phyloP scores from a whole-genome alignment of 2,797 vertebrate genomes.

The Adelosebastes latens region DNA sequence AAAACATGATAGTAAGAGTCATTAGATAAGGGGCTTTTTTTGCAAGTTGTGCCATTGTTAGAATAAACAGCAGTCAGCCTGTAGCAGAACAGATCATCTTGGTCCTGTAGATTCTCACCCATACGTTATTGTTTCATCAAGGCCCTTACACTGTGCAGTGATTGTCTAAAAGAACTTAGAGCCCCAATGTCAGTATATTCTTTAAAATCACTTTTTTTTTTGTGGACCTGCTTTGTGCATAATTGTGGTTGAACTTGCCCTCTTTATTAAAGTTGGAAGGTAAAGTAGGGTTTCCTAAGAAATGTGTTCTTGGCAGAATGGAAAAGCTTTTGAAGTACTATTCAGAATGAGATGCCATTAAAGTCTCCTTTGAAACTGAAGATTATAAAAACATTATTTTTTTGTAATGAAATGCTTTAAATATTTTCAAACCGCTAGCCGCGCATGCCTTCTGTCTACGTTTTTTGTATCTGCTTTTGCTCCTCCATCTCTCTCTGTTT shows the following conservation, averaged over 20 bases:
- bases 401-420: slow-evolving; percentile 2
- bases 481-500: slow-evolving; percentile 5
- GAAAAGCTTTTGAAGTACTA: slow-evolving; percentile 11
- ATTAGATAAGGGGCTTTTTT: slow-evolving; percentile 60
- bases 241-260: not conserved
- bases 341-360: slow-evolving; percentile 28
- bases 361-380: slow-evolving; percentile 42
- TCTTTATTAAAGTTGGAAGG: slow-evolving; percentile 1
- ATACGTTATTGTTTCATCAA: slow-evolving; percentile 15
- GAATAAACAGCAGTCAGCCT: slow-evolving; percentile 53
- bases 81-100: slow-evolving; percentile 33
- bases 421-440: not conserved
- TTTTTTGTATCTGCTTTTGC: slow-evolving; percentile 10
- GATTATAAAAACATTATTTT: slow-evolving; percentile 29
- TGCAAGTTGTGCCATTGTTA: slow-evolving; percentile 51
- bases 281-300: slow-evolving; percentile 19
- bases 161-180: slow-evolving; percentile 15
- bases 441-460: not conserved
- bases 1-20: slow-evolving; percentile 65
- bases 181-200: slow-evolving; percentile 32
- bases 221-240: slow-evolving; percentile 14
- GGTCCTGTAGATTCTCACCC: slow-evolving; percentile 19
- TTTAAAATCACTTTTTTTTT: slow-evolving; percentile 26
- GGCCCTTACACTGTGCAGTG: not conserved
- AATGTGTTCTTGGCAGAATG: slow-evolving; percentile 22